Percentiles rank a stretch among this genome's conserved stretches.
Conservation (phyloP, 2,888 invertebrate genomes). For the Orthonychiurus folsomi region DNA sequence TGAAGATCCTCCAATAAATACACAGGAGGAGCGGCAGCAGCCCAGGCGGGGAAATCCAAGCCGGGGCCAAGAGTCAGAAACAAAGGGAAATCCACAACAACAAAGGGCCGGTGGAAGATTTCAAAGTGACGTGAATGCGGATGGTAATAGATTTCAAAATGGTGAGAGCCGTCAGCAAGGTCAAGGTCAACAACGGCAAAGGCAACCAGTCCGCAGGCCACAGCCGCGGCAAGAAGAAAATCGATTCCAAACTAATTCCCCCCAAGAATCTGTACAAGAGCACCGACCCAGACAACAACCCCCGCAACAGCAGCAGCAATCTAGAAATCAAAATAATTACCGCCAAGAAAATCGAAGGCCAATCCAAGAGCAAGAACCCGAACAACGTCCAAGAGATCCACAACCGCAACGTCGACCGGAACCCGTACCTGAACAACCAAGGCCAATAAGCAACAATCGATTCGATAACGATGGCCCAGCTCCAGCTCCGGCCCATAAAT, state of each 20-base stretch:
- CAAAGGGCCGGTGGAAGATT: background rate
- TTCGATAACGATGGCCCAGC: background rate
- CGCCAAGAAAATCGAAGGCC: no score
- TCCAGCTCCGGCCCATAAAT: conserved; percentile 5
- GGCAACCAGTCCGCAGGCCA: background rate
- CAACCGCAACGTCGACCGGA: background rate
- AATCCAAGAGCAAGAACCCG: background rate
- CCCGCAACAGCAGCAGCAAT: background rate
- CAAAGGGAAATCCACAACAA: background rate
- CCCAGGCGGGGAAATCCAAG: background rate
- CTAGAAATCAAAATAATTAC: no score
- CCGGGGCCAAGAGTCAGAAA: background rate
- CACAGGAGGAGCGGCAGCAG: background rate
- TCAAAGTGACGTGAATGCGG: background rate
- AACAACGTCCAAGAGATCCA: background rate
- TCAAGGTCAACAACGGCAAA: background rate
- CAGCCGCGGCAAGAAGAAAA: background rate
- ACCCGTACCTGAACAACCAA: background rate
- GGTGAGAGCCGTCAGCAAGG: background rate
- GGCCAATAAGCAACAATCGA: background rate
- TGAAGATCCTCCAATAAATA: conserved; percentile 2
- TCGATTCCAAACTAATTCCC: background rate
- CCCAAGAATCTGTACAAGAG: background rate
- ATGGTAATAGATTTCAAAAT: background rate
- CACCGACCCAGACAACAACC: background rate